Base-by-base conservation (phyloP, 2,888 invertebrate species). In the Tiphia femorata region DNA sequence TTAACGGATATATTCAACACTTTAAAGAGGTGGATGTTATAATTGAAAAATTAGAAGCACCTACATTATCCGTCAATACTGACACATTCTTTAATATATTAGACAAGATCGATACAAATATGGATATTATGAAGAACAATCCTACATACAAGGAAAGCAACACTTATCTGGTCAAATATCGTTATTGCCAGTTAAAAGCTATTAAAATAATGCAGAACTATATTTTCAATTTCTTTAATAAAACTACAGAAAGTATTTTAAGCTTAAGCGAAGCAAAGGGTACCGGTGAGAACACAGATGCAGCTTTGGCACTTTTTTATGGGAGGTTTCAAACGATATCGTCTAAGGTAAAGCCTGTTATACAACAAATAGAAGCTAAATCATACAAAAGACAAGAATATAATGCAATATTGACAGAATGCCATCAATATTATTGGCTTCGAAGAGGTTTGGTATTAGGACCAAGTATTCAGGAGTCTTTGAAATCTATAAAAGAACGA, bases 241-340 rank as follows among this genome's bases (percentile, higher is more conserved):
- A 91, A 70, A 92, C 96, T 0, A 93, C 94, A 0, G 92, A 92
- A 27, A 82, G 78, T 55, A 82, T 81, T 53, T 58, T 80, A 6
- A 81, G 77, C 58, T 73, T 77, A 0, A 78, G 63, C 23, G 77
- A 76, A 1, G 67, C 52, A 0, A 71, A 64, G 2, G 58, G 56
- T 19, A 57, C 66, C 0, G 67, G 70, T 14, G 81, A 82, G 30
- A 83, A 75, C 17, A 86, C 87, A 10, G 91, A 93, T 70, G 89
- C 91, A 0, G 90, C 92, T 23, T 93, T 90, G 85, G 96, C 92
- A 41, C 89, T 89, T 27, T 97, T 95, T 78, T 98, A 98, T 78
- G 97, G 97, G 0, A 95, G 96, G 84, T 98, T 98, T 81, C 94
- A 97, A 81, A 92, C 95, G 0, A 92, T 94, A n/a, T 92, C 97